Evolutionary conservation across 2,888 invertebrate species (phyloP), one percentile per base, ranked within the genome.

Genomic region (Cosmia trapezina): DNA sequence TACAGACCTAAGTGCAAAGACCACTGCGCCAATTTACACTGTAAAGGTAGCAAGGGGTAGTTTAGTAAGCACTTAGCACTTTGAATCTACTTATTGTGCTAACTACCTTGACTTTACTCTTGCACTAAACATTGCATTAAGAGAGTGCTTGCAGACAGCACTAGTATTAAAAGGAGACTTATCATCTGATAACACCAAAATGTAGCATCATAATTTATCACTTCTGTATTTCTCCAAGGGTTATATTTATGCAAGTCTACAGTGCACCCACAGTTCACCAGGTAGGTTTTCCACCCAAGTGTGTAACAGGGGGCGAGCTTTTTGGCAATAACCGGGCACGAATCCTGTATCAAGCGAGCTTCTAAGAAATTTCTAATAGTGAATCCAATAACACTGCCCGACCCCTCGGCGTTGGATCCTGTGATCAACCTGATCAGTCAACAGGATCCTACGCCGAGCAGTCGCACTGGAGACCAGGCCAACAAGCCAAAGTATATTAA

Each of bases 1-100:
- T 63, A 53, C n/a, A 41, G 37, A 59, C 43, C n/a, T 67, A 14
- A 70, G 41, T 51, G 51, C 41, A 69, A 22, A 59, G 76, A 63
- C 70, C 57, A 70, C 59, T 64, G 53, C 70, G 7, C 77, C 63
- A 70, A 76, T 76, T 77, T 60, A 54, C 63, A 70, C 70, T 43
- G 57, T 49, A 33, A 63, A 70, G 77, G 70, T 76, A 63, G 51
- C 43, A 4, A 22, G n/a, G 12, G 63, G 53, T 70, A 54, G 51
- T 69, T 69, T 53, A 76, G 54, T 51, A n/a, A 62, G 70, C 77
- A 76, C 47, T 76, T 43, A 63, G 47, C 59, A 53, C 53, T 63
- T 69, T 49, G 53, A 63, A 69, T 63, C 59, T 59, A 76, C 57
- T 59, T 69, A 76, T 47, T 63, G 45, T 51, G 51, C 14, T 68